Conservation (phyloP, 64 coral and sea anemone species). For the Montipora capricornis region DNA sequence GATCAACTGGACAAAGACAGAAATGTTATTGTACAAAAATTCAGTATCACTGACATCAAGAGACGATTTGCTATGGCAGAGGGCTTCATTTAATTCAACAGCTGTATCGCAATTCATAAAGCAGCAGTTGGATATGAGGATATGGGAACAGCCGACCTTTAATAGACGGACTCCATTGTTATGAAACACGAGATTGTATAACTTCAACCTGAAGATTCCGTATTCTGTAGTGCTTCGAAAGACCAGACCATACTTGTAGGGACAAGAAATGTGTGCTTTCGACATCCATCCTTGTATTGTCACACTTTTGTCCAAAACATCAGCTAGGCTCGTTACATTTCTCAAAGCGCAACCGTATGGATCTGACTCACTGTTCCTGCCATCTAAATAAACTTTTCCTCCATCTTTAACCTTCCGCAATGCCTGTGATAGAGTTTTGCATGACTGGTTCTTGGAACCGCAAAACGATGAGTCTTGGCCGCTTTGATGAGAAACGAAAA, state of each 20-base stretch:
- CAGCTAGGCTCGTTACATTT: too few species aligned
- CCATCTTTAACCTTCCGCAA: neutral
- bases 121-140: neutral
- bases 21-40: neutral
- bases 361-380: conserved; percentile 13
- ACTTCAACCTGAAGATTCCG: too few species aligned
- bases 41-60: neutral
- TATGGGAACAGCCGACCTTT: neutral
- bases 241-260: too few species aligned
- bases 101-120: neutral
- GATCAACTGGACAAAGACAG: neutral
- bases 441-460: neutral
- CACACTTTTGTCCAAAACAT: neutral
- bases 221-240: too few species aligned
- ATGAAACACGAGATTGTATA: conserved; percentile 19
- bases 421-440: neutral
- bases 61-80: neutral
- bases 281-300: neutral
- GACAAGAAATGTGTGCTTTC: neutral
- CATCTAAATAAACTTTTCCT: conserved; percentile 24
- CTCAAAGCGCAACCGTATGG: conserved; percentile 1
- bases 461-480: neutral
- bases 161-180: neutral
- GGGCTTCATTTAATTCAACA: neutral
- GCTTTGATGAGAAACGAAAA: conserved; percentile 8